Conservation (phyloP, 2,888 invertebrate genomes). For the Eutolmus rufibarbis region DNA sequence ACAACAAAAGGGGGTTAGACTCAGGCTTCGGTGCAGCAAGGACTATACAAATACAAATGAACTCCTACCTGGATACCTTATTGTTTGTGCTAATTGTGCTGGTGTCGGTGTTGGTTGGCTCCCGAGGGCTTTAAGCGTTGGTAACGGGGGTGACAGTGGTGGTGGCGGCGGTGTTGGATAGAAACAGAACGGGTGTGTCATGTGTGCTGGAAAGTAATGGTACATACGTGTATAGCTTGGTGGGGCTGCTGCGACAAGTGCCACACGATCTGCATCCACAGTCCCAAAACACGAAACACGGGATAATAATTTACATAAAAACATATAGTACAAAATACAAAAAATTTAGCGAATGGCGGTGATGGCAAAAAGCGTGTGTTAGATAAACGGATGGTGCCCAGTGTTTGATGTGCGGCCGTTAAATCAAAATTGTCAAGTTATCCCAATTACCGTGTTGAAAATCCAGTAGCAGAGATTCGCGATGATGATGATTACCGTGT, state of each 20-base stretch:
- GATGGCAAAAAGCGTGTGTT: not conserved
- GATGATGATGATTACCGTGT: constrained; percentile 11
- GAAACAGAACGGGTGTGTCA: constrained; percentile 65
- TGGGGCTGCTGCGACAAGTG: constrained; percentile 69
- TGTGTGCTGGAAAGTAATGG: constrained; percentile 68
- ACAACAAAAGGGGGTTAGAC: not conserved
- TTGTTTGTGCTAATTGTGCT: constrained; percentile 62
- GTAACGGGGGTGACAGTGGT: constrained; percentile 52
- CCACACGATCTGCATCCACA: constrained; percentile 68
- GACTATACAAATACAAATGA: not conserved
- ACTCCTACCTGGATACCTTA: constrained; percentile 62
- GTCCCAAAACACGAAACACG: constrained; percentile 30
- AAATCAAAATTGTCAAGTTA: constrained; percentile 1
- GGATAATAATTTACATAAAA: constrained; percentile 30
- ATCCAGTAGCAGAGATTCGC: constrained; percentile 3
- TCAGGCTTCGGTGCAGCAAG: not conserved
- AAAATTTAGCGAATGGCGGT: not conserved
- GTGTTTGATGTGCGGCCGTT: not conserved
- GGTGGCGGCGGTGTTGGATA: constrained; percentile 62
- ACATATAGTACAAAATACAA: constrained; percentile 19
- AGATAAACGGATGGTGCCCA: not conserved
- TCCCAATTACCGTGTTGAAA: constrained; percentile 19
- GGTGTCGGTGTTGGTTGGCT: constrained; percentile 58
- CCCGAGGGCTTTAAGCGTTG: constrained; percentile 59
- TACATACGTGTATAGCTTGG: constrained; percentile 70